Evolutionary conservation across 1,140 invertebrate species (phyloP), one percentile per base, ranked within the genome.

Genomic region (Heliconius hermathena): DNA sequence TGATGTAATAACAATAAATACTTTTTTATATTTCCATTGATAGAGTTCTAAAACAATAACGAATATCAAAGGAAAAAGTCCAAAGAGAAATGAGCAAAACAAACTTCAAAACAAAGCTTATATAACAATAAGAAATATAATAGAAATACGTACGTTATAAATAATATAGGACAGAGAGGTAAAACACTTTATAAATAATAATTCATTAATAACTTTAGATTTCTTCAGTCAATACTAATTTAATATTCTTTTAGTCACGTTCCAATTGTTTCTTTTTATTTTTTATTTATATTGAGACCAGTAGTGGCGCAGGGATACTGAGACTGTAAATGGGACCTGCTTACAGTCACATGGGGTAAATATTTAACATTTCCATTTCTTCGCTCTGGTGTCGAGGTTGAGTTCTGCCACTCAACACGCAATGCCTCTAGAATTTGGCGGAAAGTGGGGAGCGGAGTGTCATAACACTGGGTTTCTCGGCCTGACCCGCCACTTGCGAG

Each of bases 121-220:
- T 89, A 91, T 89, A 93, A 90, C 85, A 85, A 92, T 90, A 91
- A 88, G 88, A 87, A 88, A 84, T n/a, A n/a, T n/a, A n/a, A n/a
- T 73, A 84, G 83, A 79, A 75, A 73, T 71, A 16, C 4, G 60
- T 46, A 46, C 13, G 41, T 46, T 16, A 46, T 46, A 46, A 46
- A 46, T 46, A 66, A 66, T 66, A 16, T 66, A 73, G 81, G 83
- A 84, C 80, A 84, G 85, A 80, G 80, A 81, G 80, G 4, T 66
- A 26, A 86, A 87, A 88, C 82, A 74, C 26, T 20, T 73, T 29
- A 66, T 29, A 66, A 66, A 66, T 66, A 66, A 66, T 66, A 66
- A 66, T 66, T 66, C 26, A 66, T 66, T 66, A 29, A 66, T 66
- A 66, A 29, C 9, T 66, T 26, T 66, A 29, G 26, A 66, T 66